Evolutionary conservation across 2,888 invertebrate genomes (phyloP), one percentile per base, ranked within the genome.

Genomic region (Aphodius granarius): DNA sequence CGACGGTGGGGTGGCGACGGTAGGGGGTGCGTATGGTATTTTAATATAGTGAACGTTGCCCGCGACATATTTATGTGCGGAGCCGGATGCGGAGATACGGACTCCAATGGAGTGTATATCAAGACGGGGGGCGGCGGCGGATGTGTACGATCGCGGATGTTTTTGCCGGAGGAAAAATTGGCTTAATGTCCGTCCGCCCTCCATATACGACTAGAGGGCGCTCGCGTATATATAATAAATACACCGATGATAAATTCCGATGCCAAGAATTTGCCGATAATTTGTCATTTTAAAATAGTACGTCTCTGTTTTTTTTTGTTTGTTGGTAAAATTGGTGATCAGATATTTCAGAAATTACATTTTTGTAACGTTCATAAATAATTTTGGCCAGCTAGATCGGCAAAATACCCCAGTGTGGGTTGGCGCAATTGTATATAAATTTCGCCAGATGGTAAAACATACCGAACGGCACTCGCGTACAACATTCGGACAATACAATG

Each of bases 21-120:
- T n/a, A n/a, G 65, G 68, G 22, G 68, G 68, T 68, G 20, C 22
- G 68, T 68, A 68, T 68, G 68, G 68, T 68, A 68, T 68, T 68
- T 68, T 21, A 68, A 68, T 68, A 68, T 68, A 68, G 21, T 20
- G 21, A 13, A 22, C 68, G 20, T 68, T 68, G 68, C 22, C 68
- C n/a, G 68, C 68, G 68, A 68, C 68, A 22, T 68, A 68, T 68
- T 68, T 68, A 68, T 68, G 68, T 68, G 68, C 18, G 68, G 65
- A 43, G 43, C 43, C 43, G 43, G 43, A 43, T 43, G 43, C 43
- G 43, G 43, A 43, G 43, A 43, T 43, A 43, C 43, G 19, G 20
- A 21, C 22, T 68, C 68, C 20, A 68, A 22, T 68, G 43, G 43
- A 43, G 20, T 68, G 22, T 68, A 68, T 68, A 68, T 68, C 68